These are phyloP conservation scores for Turnix velox DNA, from an alignment of 2,113 vertebrate genomes.

Conservation along the genomic window DNA sequence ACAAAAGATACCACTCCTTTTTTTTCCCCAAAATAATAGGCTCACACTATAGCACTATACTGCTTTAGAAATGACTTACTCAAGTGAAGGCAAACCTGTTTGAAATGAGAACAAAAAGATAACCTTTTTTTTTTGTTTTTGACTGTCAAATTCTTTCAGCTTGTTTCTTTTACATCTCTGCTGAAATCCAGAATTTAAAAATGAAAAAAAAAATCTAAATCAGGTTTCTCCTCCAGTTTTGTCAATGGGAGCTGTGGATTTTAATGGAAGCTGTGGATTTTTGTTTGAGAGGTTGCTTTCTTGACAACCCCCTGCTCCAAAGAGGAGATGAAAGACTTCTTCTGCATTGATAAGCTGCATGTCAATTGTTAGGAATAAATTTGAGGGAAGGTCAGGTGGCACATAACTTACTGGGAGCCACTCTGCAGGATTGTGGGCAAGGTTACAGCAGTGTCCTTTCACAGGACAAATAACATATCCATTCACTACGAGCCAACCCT, in stretches of 20 bases:
- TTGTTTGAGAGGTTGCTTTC: neutral
- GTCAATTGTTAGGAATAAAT: neutral
- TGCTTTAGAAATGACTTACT: conserved; percentile 28
- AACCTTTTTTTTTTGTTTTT: neutral
- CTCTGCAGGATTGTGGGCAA: conserved; percentile 30
- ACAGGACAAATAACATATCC: conserved; percentile 41
- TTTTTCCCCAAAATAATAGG: neutral
- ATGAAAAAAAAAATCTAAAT: neutral
- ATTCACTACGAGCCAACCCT: neutral
- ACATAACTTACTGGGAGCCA: conserved; percentile 23
- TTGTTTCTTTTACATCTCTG: neutral
- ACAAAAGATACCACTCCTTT: neutral
- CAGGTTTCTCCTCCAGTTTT: neutral
- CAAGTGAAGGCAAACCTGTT: neutral
- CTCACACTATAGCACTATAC: neutral
- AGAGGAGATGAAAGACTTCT: neutral
- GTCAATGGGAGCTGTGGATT: neutral
- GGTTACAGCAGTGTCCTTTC: conserved; percentile 38
- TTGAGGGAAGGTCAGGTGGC: neutral
- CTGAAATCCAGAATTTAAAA: neutral
- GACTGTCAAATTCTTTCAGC: neutral
- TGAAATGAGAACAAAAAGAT: conserved; percentile 4
- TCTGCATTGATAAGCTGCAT: neutral
- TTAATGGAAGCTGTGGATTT: neutral
- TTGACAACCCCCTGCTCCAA: neutral